Evolutionary conservation across 2,113 vertebrate genomes (phyloP).

Genomic region (Lycaon pictus): DNA sequence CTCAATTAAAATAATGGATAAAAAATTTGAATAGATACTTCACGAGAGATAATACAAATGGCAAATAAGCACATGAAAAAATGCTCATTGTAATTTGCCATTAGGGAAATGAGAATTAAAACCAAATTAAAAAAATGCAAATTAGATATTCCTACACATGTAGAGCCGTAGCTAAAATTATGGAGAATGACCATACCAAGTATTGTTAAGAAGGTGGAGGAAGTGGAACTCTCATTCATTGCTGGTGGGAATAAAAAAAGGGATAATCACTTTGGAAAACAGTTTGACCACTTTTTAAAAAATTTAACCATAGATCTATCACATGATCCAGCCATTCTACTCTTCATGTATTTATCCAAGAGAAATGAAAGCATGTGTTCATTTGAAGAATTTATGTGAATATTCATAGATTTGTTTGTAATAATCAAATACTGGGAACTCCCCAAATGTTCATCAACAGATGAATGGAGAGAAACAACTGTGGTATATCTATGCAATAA

Average conservation of each 20-base stretch:
- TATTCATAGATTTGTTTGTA: not conserved
- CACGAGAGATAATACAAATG: not conserved
- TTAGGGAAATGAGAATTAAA: not conserved
- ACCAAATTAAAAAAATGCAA: not conserved
- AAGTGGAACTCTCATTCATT: not conserved
- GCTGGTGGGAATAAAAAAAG: not conserved
- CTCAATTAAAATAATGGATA: not conserved
- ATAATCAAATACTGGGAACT: not conserved
- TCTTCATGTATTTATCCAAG: not conserved
- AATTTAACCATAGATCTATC: not conserved
- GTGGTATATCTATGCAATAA: not conserved
- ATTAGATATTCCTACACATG: not conserved
- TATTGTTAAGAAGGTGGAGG: not conserved
- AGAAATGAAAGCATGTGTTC: not conserved
- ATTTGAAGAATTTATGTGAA: slow-evolving; percentile 23
- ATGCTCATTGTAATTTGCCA: not conserved
- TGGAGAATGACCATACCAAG: not conserved
- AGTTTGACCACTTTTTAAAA: not conserved
- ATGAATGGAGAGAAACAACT: not conserved
- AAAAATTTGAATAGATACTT: not conserved
- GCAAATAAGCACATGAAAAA: not conserved
- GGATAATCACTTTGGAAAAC: not conserved
- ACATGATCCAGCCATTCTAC: not conserved
- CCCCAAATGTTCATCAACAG: not conserved
- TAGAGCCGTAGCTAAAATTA: not conserved